Evolutionary conservation across 2,113 vertebrate species (phyloP).

Genomic region (Equus przewalskii): DNA sequence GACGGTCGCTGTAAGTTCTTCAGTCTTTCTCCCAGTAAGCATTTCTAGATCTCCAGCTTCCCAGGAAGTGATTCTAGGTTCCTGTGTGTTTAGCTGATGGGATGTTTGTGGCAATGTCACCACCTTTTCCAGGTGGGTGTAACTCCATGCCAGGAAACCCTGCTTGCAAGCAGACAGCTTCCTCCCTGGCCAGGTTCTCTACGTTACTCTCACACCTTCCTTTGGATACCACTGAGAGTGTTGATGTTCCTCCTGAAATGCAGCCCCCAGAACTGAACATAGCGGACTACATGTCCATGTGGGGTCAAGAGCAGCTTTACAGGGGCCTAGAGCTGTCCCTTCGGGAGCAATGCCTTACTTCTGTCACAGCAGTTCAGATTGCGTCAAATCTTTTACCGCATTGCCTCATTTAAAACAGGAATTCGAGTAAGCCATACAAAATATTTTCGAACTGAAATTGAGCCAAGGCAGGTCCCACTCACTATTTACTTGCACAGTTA

Average conservation of each 20-base stretch:
- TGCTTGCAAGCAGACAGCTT: background rate
- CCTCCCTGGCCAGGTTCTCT: too few species aligned
- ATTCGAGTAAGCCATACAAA: background rate
- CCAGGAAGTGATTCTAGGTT: background rate
- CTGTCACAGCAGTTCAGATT: background rate
- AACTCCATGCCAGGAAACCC: background rate
- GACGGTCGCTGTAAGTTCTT: background rate
- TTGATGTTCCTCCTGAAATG: background rate
- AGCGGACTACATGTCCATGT: background rate
- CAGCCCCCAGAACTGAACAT: background rate
- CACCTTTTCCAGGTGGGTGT: background rate
- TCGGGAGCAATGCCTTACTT: background rate
- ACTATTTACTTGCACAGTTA: background rate
- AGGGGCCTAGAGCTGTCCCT: too few species aligned
- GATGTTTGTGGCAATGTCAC: background rate
- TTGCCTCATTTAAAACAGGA: conserved; percentile 9
- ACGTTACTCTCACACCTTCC: too few species aligned
- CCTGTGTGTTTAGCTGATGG: background rate
- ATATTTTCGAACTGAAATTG: background rate
- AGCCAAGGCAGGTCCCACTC: background rate
- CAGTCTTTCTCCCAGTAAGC: background rate
- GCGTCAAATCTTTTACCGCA: too few species aligned
- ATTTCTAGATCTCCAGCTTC: background rate
- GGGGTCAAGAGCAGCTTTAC: background rate
- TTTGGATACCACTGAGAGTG: background rate